Evolutionary conservation across 2,797 vertebrate species (phyloP), one percentile per base, ranked within the genome.

Genomic region (Bryconaethiops microstoma): DNA sequence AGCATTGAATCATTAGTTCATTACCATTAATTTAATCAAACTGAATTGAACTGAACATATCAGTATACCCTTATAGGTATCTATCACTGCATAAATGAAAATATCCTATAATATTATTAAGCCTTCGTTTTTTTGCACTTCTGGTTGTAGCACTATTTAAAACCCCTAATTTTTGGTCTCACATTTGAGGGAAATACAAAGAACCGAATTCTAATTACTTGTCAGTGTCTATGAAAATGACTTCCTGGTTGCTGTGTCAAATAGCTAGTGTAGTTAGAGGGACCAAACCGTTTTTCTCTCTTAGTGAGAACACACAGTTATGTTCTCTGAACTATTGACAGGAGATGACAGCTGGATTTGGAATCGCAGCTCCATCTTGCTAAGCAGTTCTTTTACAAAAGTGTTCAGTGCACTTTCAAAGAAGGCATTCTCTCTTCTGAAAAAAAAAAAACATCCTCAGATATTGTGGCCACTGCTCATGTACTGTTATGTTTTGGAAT

Each of bases 401-500:
- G 7, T 55, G 12, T 63, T 72, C 29, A 63, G 29, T 52, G 68
- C 8, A 17, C 2, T 48, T 69, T 45, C 29, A 45, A 69, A 69
- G 19, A 69, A 0, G 5, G 9, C 12, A 23, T 16, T 70, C 45
- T 70, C 45, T 70, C 13, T 52, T 29, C 55, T 67, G 60, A 13
- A 39, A 39, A 64, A 59, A 19, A 64, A 40, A 76, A 35, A 76
- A 69, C 63, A 60, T 40, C 73, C 59, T 74, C 29, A 62, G 62
- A 4, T 54, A 29, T 70, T 79, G 59, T 65, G 17, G 71, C 77
- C 14, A 80, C 40, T 21, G 55, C 12, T 45, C 8, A 25, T 62
- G 19, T 60, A 17, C 59, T 54, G 17, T 62, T 78, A 60, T 35
- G 39, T 74, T 74, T 84, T 55, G 77, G 50, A 48, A 23, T 62